A percentile compares a stretch with the other conserved stretches of the same genome.
phyloP scores from a whole-genome alignment of 2,888 invertebrate genomes.

The Spilarctia lutea region DNA sequence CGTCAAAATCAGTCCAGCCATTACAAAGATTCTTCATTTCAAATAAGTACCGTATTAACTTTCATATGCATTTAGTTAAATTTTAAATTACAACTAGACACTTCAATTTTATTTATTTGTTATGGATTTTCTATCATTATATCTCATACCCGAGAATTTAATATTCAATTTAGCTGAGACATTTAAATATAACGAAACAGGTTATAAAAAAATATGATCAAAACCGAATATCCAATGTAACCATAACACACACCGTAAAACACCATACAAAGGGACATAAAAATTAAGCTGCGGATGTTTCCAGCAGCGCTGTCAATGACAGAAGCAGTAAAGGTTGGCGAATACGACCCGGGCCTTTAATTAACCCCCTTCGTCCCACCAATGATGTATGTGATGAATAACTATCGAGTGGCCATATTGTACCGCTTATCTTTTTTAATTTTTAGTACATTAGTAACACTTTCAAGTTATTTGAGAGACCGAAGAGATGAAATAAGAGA shows the following conservation, averaged over 20 bases:
- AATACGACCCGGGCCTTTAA: slow-evolving; percentile 62
- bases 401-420: slow-evolving; percentile 57
- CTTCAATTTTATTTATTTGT: no score
- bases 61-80: no score
- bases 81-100: no score
- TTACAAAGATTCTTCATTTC: no score
- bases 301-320: slow-evolving; percentile 40
- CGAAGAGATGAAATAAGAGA: background rate
- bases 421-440: slow-evolving; percentile 18
- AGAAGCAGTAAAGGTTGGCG: slow-evolving; percentile 49
- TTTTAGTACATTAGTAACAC: background rate
- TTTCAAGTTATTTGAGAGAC: background rate
- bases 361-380: slow-evolving; percentile 53
- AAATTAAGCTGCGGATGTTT: slow-evolving; percentile 53
- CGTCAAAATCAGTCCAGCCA: no score
- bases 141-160: background rate
- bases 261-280: slow-evolving; percentile 41
- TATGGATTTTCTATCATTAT: background rate
- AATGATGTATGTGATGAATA: slow-evolving; percentile 71
- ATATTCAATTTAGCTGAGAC: background rate
- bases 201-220: background rate
- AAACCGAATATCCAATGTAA: background rate
- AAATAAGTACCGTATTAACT: no score
- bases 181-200: background rate
- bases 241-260: background rate